Evolutionary conservation across 2,888 invertebrate species (phyloP).

Genomic region (Tetrapedia diversipes): DNA sequence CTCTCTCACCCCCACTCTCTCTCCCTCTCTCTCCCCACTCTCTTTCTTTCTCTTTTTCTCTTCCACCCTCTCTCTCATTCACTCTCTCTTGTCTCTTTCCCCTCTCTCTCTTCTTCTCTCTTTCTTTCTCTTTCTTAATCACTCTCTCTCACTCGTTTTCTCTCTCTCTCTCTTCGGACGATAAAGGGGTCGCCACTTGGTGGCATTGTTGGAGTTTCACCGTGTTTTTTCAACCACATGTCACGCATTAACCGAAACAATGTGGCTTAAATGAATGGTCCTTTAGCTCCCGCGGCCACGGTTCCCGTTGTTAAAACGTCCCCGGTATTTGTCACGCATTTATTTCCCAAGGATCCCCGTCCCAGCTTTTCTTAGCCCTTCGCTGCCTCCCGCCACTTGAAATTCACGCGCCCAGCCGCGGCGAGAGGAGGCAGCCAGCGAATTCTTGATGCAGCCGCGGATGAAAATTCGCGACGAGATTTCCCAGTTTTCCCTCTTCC

Average conservation of each 20-base stretch:
- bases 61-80: too few species aligned
- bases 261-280: constrained; percentile 64
- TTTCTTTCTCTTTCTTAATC: too few species aligned
- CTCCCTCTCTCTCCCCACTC: too few species aligned
- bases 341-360: constrained; percentile 31
- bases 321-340: constrained; percentile 51
- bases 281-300: constrained; percentile 32
- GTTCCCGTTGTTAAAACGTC: constrained; percentile 37
- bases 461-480: constrained; percentile 38
- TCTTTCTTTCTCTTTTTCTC: too few species aligned
- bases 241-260: constrained; percentile 69
- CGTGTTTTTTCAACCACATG: constrained; percentile 69
- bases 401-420: constrained; percentile 35
- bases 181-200: constrained; percentile 61
- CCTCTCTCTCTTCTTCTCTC: too few species aligned
- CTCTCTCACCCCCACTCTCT: too few species aligned
- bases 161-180: too few species aligned
- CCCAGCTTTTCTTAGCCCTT: constrained; percentile 20
- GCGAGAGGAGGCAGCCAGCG: constrained; percentile 15
- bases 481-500: constrained; percentile 15
- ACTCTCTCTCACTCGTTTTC: too few species aligned
- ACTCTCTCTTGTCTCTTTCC: too few species aligned
- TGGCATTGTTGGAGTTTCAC: constrained; percentile 73
- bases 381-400: constrained; percentile 22
- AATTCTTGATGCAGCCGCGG: constrained; percentile 35